Evolutionary conservation across 2,113 vertebrate species (phyloP).

Genomic region (Ivindomyrus marchei): DNA sequence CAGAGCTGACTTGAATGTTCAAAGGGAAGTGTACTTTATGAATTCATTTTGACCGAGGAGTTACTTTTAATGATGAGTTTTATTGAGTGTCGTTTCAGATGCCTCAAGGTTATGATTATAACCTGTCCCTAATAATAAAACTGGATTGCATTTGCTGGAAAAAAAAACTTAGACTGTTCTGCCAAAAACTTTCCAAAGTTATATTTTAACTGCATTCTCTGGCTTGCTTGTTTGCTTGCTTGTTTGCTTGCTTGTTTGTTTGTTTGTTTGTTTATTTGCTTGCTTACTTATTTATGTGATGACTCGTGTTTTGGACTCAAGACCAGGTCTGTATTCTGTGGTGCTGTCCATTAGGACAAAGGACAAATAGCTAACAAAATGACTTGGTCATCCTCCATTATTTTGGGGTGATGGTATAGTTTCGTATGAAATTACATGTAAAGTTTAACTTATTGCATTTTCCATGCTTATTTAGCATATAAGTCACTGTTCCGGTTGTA

Average conservation of each 20-base stretch:
- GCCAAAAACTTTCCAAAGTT: not conserved
- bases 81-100: slow-evolving; percentile 4
- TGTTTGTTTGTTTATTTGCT: not conserved
- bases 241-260: not conserved
- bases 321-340: not conserved
- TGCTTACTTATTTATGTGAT: not conserved
- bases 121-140: not conserved
- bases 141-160: not conserved
- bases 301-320: not conserved
- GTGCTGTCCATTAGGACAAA: not conserved
- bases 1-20: not conserved
- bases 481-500: not conserved
- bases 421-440: not conserved
- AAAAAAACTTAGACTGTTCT: not conserved
- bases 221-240: not conserved
- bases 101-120: not conserved
- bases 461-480: not conserved
- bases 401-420: too few relatives aligned
- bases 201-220: not conserved
- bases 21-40: not conserved
- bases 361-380: not conserved
- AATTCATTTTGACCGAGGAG: not conserved
- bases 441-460: not conserved
- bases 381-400: not conserved
- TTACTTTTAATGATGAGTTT: slow-evolving; percentile 5